Evolutionary conservation across 2,888 invertebrate species (phyloP), one percentile per base, ranked within the genome.

Genomic region (Piscicola geometra): DNA sequence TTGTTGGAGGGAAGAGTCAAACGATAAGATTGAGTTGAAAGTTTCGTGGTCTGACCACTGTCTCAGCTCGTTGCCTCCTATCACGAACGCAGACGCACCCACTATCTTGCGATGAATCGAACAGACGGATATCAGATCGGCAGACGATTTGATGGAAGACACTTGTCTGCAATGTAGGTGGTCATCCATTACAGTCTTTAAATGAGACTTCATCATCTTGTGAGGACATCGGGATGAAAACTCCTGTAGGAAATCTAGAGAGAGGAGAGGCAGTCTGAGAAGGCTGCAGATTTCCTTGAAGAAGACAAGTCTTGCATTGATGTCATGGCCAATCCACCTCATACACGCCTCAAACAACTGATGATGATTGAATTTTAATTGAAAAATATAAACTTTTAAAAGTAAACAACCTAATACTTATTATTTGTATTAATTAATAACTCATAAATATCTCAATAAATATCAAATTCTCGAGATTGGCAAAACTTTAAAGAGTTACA

Each of bases 331-430:
- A 18, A 73, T 56, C 73, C 73, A 73, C 15, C 21, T 25, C 28
- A 73, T 64, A 28, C 52, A 32, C 2, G 73, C 73, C 35, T 73
- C 73, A 1, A 73, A 73, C 9, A 73, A 52, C 73, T 73, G n/a
- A 70, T 36, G 41, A 70, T n/a, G 15, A 70, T 70, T 18, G n/a
- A n/a, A n/a, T n/a, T n/a, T n/a, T n/a, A n/a, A 3, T 56, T 56
- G 9, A 18, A 56, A 21, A 56, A 56, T 21, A 56, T 25, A 15
- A 15, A 21, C 60, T 56, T 21, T 15, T 5, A 56, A 56, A 56
- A 56, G 5, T 56, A 21, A 21, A 56, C n/a, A n/a, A n/a, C n/a
- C n/a, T n/a, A n/a, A n/a, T n/a, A n/a, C n/a, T n/a, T n/a, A n/a
- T n/a, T n/a, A n/a, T n/a, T n/a, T n/a, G n/a, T n/a, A n/a, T n/a